Evolutionary conservation across 2,888 invertebrate species (phyloP), one percentile per base, ranked within the genome.

Genomic region (Diaperis boleti): DNA sequence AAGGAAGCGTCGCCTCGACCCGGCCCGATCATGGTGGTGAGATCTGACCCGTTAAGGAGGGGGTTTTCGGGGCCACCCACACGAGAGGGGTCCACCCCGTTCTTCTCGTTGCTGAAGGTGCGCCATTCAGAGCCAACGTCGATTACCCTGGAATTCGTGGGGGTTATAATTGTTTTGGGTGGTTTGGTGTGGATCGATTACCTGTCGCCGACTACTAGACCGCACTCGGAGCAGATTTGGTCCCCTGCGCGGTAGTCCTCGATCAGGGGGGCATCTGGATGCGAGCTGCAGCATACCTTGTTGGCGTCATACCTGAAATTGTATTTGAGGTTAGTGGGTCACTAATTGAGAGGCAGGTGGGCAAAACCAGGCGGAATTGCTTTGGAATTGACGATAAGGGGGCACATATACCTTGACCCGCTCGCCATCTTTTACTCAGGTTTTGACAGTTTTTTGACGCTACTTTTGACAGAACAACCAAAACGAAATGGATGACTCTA

Each of bases 121-220:
- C 99, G 88, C 99, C 99, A 99, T 83, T 99, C 99, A 2, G 98
- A 98, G 26, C 99, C 98, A n/a, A 99, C 99, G 83, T 99, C 99
- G 69, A 99, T 97, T 0, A 99, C 96, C 79, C 98, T 96, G 81
- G 41, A 39, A 59, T 42, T n/a, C n/a, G n/a, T n/a, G 35, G 11
- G 49, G 56, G 17, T 31, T 39, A 22, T 10, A 20, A 14, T 39
- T 52, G 1, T 42, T 10, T 14, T 37, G 4, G 22, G 2, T 52
- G 31, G 3, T n/a, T 60, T 22, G 10, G 5, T 41, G 20, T 13
- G 31, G 10, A 18, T 15, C 37, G 10, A 42, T 80, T 84, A 94
- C 95, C 96, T 89, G 84, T 99, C 99, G 8, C 99, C 99, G 15
- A 99, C 98, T 47, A 99, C 99, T 62, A 99, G 87, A n/a, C 99